These are phyloP conservation scores for Arrhamphus sclerolepis DNA, from an alignment of 2,797 vertebrate species.

Conservation along the genomic window DNA sequence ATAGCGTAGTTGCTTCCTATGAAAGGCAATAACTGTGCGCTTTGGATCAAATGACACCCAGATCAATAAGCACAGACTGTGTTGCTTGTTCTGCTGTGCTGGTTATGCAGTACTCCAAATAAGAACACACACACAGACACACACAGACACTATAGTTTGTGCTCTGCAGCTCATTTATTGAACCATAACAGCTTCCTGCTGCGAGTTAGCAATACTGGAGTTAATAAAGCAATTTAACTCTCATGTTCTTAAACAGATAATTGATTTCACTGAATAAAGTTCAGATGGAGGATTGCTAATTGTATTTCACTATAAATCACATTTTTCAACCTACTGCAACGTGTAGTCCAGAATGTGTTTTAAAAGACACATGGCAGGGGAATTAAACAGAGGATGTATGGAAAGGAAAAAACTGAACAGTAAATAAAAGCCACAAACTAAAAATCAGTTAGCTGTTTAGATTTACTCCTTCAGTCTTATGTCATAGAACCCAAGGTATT, in stretches of 20 bases:
- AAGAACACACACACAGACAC: slow-evolving; percentile 13
- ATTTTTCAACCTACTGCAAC: slow-evolving; percentile 9
- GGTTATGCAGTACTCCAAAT: slow-evolving; percentile 48
- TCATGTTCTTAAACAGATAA: slow-evolving; percentile 44
- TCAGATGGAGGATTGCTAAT: slow-evolving; percentile 28
- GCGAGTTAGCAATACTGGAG: slow-evolving; percentile 41
- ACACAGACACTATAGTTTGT: slow-evolving; percentile 35
- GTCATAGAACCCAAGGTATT: too few relatives aligned
- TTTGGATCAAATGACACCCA: slow-evolving; percentile 62
- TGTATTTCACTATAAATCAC: slow-evolving; percentile 25
- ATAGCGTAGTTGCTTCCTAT: slow-evolving; percentile 39
- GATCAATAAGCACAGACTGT: slow-evolving; percentile 60
- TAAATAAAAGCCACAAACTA: not conserved
- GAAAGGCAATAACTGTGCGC: slow-evolving; percentile 49
- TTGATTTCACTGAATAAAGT: slow-evolving; percentile 36
- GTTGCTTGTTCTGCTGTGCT: slow-evolving; percentile 53
- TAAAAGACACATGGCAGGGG: slow-evolving; percentile 7
- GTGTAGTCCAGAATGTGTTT: slow-evolving; percentile 10
- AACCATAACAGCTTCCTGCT: slow-evolving; percentile 20
- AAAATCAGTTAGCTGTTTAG: too few relatives aligned
- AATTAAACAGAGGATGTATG: slow-evolving; percentile 3
- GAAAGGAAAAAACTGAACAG: not conserved
- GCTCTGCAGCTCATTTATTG: slow-evolving; percentile 47
- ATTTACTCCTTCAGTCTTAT: too few relatives aligned
- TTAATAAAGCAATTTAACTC: slow-evolving; percentile 36